Conservation (phyloP, 2,113 vertebrate species). For the Notothenia coriiceps region DNA sequence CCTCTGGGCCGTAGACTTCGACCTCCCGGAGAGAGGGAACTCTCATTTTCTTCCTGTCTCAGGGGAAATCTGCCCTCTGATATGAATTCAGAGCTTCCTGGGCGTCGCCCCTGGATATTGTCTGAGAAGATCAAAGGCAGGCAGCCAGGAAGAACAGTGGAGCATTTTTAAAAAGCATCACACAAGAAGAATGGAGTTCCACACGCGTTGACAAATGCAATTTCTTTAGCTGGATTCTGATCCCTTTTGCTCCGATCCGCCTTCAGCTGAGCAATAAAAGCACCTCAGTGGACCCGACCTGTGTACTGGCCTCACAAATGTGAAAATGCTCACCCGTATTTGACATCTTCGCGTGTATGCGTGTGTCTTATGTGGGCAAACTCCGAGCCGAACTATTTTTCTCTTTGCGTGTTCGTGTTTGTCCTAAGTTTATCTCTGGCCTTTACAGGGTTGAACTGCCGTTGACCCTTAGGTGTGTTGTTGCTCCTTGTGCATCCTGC, state of each 20-base stretch:
- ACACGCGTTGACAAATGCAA: conserved; percentile 64
- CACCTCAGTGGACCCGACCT: conserved; percentile 20
- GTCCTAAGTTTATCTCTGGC: conserved; percentile 64
- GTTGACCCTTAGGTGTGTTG: conserved; percentile 70
- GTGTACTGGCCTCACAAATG: conserved; percentile 47
- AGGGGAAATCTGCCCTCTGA: conserved; percentile 83
- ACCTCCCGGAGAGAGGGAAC: conserved; percentile 77
- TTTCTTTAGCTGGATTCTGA: conserved; percentile 58
- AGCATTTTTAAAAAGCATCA: conserved; percentile 61
- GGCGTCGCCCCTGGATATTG: conserved; percentile 80
- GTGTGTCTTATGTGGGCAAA: conserved; percentile 14
- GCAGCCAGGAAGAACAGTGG: conserved; percentile 71
- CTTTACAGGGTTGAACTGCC: conserved; percentile 71
- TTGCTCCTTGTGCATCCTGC: conserved; percentile 56
- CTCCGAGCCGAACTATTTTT: conserved; percentile 4
- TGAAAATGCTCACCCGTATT: conserved; percentile 54
- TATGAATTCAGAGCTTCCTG: conserved; percentile 81
- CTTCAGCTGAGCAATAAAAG: conserved; percentile 52
- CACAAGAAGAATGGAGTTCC: conserved; percentile 58
- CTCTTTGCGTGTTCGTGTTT: conserved; percentile 20
- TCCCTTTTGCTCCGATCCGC: conserved; percentile 57
- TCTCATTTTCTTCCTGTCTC: conserved; percentile 82
- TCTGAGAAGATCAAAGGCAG: conserved; percentile 78
- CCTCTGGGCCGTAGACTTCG: conserved; percentile 65
- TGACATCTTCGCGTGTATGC: conserved; percentile 50